Evolutionary conservation across 2,113 vertebrate genomes (phyloP).

Genomic region (Arvicanthis niloticus): DNA sequence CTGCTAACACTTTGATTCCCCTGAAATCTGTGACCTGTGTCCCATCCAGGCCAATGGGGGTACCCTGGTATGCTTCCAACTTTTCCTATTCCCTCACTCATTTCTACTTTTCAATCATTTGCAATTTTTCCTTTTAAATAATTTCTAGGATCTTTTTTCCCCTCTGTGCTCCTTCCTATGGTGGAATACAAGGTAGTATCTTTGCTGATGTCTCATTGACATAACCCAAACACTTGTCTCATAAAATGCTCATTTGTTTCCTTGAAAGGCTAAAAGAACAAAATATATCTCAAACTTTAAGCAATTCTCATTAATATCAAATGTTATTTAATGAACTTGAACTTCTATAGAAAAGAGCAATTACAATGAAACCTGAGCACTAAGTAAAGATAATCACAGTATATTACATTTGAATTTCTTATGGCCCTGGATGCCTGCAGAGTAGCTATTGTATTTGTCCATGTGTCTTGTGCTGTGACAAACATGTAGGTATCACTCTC

Average conservation of each 20-base stretch:
- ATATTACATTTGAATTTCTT: not conserved
- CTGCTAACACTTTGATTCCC: not conserved
- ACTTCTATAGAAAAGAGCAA: slow-evolving; percentile 5
- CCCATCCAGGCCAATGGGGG: not conserved
- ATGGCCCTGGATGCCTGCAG: not conserved
- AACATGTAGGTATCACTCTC: not conserved
- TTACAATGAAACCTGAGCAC: not conserved
- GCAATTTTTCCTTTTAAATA: not conserved
- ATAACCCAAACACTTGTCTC: not conserved
- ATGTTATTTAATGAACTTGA: not conserved
- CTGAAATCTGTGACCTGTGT: not conserved
- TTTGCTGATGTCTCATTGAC: not conserved
- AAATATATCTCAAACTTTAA: not conserved
- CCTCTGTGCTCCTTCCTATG: not conserved
- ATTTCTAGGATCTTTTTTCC: not conserved
- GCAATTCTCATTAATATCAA: not conserved
- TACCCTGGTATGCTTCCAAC: not conserved
- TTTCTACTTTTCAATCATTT: not conserved
- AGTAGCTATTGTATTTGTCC: too few relatives aligned
- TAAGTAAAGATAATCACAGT: not conserved
- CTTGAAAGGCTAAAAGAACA: not conserved
- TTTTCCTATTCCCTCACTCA: not conserved
- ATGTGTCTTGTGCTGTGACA: not conserved
- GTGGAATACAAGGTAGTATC: not conserved
- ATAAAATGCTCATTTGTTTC: not conserved